phyloP scores from a whole-genome alignment of 2,113 vertebrate species.

The Acanthochromis polyacanthus region DNA sequence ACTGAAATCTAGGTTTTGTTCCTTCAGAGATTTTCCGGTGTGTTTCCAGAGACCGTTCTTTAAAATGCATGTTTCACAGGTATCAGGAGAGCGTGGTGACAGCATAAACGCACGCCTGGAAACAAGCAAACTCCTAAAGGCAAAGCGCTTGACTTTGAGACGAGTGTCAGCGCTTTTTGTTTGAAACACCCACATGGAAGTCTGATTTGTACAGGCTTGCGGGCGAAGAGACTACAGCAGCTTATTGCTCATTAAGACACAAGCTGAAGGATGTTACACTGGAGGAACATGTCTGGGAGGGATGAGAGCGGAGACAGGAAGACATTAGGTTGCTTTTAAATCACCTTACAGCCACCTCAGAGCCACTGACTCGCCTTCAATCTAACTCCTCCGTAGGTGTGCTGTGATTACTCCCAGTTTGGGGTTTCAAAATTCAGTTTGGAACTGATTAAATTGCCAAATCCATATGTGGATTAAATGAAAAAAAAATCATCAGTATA shows the following conservation, averaged over 20 bases:
- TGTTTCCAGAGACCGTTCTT: not conserved
- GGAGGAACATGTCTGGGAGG: not conserved
- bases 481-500: too few species aligned
- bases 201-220: not conserved
- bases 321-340: constrained; percentile 8
- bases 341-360: not conserved
- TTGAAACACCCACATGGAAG: not conserved
- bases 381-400: too few species aligned
- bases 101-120: constrained; percentile 21
- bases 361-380: not conserved
- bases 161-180: constrained; percentile 7
- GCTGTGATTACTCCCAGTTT: too few species aligned
- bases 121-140: constrained; percentile 32
- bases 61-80: constrained; percentile 28
- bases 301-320: constrained; percentile 12
- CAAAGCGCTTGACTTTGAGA: constrained; percentile 14
- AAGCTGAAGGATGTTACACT: not conserved
- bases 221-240: not conserved
- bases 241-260: constrained; percentile 34
- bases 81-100: constrained; percentile 22
- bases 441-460: not conserved
- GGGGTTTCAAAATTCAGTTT: not conserved
- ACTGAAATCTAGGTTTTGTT: not conserved
- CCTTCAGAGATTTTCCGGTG: not conserved
- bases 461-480: not conserved